These are phyloP conservation scores for Hirudo medicinalis DNA, from an alignment of 1,140 invertebrate genomes.

Conservation along the genomic window DNA sequence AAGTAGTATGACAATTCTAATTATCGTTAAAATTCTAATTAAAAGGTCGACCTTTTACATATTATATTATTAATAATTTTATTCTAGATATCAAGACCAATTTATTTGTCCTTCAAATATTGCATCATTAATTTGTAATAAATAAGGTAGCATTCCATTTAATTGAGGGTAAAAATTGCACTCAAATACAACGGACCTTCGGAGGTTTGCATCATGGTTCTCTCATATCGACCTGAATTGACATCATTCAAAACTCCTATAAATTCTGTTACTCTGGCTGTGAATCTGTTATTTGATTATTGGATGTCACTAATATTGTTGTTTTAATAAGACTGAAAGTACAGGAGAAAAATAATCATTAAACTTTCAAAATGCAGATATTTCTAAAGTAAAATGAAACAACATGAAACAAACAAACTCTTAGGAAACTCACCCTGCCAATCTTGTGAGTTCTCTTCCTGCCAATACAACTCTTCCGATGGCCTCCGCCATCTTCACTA, in stretches of 20 bases:
- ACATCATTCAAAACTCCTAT: conserved; percentile 70
- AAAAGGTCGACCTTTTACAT: too few species aligned
- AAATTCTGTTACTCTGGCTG: conserved; percentile 78
- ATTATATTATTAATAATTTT: too few species aligned
- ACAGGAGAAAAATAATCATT: background rate
- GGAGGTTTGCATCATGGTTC: conserved; percentile 62
- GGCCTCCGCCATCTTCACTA: conserved; percentile 89
- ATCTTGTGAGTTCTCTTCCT: conserved; percentile 76
- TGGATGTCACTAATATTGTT: too few species aligned
- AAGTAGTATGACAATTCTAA: too few species aligned
- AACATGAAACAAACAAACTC: background rate
- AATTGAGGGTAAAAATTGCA: too few species aligned
- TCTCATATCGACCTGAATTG: conserved; percentile 67
- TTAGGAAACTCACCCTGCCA: conserved; percentile 55
- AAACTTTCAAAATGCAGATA: background rate
- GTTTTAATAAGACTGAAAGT: too few species aligned
- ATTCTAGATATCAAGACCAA: too few species aligned
- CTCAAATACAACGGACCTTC: too few species aligned
- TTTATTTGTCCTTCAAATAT: too few species aligned
- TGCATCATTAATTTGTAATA: too few species aligned
- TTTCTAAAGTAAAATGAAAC: background rate
- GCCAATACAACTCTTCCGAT: conserved; percentile 84
- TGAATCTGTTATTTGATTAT: conserved; percentile 48
- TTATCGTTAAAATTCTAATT: too few species aligned
- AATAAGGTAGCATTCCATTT: too few species aligned